Base-by-base conservation (phyloP, 2,113 vertebrate species). In the Delphinus delphis region DNA sequence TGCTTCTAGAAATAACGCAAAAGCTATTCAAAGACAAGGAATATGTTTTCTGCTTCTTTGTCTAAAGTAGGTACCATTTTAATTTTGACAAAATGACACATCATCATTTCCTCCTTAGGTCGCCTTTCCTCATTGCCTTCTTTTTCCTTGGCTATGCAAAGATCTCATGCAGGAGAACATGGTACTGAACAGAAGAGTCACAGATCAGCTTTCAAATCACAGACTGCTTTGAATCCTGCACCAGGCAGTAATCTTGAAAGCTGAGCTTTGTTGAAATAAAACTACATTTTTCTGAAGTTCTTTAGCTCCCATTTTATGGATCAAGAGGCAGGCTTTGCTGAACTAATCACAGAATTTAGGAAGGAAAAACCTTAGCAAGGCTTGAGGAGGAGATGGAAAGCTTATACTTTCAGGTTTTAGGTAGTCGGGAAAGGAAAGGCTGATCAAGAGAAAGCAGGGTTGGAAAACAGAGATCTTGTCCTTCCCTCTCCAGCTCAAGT, bases 1-100 rank as follows among this genome's bases (percentile, higher is more conserved):
- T 90, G 31, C 15, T 38, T 88, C 76, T 80, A 58, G 58, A 95
- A 81, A 85, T 87, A 95, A 88, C 83, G 77, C n/a, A n/a, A 83
- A 74, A 67, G 76, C 41, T 93, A 53, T 63, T 68, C 82, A 74
- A 76, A 71, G 90, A 93, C 58, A 70, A 73, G n/a, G 80, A 88
- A 11, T 12, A 36, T 55, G 41, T 68, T 67, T 96, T 33, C 68
- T 44, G n/a, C 41, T 50, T 65, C 60, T 33, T 62, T n/a, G 41
- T 74, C 62, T 80, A 65, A 67, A 55, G 73, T 28, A 33, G 47
- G 21, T 18, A 13, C 50, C 65, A 50, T 67, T 95, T 81, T 14
- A 23, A 21, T 47, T 25, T 28, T 84, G 70, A 88, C 60, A 74
- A 80, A 62, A 86, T 47, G 67, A 70, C 65, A 44, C 50, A 41